Evolutionary conservation across 2,797 vertebrate species (phyloP).

Genomic region (Catostomus latipinnis): DNA sequence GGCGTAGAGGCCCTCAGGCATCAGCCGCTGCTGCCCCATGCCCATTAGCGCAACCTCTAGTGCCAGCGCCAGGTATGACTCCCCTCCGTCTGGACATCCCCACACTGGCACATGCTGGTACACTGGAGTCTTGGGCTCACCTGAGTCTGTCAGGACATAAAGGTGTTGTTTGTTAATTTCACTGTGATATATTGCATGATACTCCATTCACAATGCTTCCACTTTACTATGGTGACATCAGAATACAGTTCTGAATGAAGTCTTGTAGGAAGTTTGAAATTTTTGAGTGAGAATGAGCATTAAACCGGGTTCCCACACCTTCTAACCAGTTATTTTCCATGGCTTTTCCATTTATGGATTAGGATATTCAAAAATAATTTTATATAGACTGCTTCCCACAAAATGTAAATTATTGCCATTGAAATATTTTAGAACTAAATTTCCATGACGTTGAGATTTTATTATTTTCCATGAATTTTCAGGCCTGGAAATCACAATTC

Average conservation of each 20-base stretch:
- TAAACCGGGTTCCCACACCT: no score
- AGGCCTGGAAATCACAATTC: no score
- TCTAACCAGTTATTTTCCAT: no score
- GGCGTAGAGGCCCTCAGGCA: constrained; percentile 96
- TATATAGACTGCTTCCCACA: no score
- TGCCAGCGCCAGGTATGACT: constrained; percentile 94
- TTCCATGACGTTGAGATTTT: no score
- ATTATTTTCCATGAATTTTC: no score
- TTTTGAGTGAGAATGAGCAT: background rate
- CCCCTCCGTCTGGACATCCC: constrained; percentile 81
- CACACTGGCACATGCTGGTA: constrained; percentile 92
- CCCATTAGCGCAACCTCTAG: constrained; percentile 97
- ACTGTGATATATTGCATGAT: background rate
- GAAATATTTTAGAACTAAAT: no score
- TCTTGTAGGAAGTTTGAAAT: background rate
- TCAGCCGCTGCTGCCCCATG: constrained; percentile 97
- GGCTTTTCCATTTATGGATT: no score
- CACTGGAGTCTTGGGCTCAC: constrained; percentile 88
- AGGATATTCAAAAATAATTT: no score
- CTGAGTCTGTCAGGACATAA: constrained; percentile 76
- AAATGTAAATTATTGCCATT: no score
- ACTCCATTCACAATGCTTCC: background rate
- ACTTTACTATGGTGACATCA: background rate
- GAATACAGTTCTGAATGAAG: background rate
- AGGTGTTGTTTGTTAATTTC: constrained; percentile 3